phyloP scores from a whole-genome alignment of 2,888 invertebrate genomes.

The Callyntrura guangdongensis region DNA sequence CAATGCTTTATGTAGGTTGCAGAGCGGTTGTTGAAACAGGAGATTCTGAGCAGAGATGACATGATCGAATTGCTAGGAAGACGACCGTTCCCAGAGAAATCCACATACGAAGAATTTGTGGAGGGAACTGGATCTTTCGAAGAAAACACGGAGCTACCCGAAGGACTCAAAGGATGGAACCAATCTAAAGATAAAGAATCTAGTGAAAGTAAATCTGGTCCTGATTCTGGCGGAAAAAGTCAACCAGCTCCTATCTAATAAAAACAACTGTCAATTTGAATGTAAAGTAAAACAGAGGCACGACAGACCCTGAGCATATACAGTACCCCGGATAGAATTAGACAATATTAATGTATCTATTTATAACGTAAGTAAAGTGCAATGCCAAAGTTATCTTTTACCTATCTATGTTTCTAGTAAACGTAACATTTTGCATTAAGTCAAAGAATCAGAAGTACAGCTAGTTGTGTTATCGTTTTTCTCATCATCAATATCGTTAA shows the following conservation, averaged over 20 bases:
- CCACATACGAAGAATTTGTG: constrained; percentile 99
- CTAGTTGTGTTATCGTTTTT: not conserved
- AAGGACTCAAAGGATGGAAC: constrained; percentile 98
- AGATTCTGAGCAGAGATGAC: constrained; percentile 97
- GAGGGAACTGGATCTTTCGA: constrained; percentile 99
- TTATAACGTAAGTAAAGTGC: constrained; percentile 17
- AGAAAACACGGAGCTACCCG: constrained; percentile 97
- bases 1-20: constrained; percentile 87
- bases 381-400: constrained; percentile 51
- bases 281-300: constrained; percentile 16
- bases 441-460: not conserved
- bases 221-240: constrained; percentile 72
- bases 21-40: constrained; percentile 94
- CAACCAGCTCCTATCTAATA: constrained; percentile 79
- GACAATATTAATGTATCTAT: not conserved
- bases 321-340: not conserved
- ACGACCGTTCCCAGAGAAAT: constrained; percentile 99
- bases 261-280: constrained; percentile 69
- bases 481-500: no score
- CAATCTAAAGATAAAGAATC: constrained; percentile 76
- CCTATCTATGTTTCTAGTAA: constrained; percentile 37
- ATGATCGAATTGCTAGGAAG: constrained; percentile 98
- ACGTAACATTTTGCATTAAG: not conserved
- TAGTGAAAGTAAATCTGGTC: constrained; percentile 76
- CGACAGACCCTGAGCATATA: constrained; percentile 7